Evolutionary conservation across 2,888 invertebrate genomes (phyloP), one percentile per base, ranked within the genome.

Genomic region (Odontocerum albicorne): DNA sequence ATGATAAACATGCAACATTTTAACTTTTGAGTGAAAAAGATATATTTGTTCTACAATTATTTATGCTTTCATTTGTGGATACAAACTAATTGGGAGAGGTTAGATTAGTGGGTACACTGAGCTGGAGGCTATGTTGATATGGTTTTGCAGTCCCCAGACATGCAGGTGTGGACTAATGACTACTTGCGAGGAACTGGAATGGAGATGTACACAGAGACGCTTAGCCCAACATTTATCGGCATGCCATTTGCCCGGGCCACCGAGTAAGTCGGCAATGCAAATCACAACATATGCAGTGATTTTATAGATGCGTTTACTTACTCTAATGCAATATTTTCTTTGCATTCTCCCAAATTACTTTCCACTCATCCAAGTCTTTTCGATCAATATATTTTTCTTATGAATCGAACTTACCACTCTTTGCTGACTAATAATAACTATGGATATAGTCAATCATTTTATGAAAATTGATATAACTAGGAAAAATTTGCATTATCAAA

Each of bases 121-220:
- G 21, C 40, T 8, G 56, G 31, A 40, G 33, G 54, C 13, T 46
- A 31, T 56, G 42, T 49, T 53, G 47, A 43, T 59, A 35, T 57
- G 50, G 51, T 62, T 76, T 68, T 77, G 77, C 85, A 96, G 95
- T 93, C 93, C 75, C 90, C 91, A 81, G 91, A 92, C 79, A 92
- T 93, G 86, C 93, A 94, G 81, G 89, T 92, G 77, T 98, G 97
- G 97, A 94, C 96, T 84, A 96, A 97, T 85, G 96, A 97, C 86
- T 99, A 98, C 85, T 89, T 98, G 76, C 88, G 96, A 72, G 98
- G 98, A 74, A 97, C 98, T 68, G 97, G 97, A 71, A 97, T 98
- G 96, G 98, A 98, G 87, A 96, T 97, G 96, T 98, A 98, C 85
- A 98, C 97, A 71, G 96, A 97, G 83, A 94, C 92, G 70, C 85